Evolutionary conservation across 2,113 vertebrate species (phyloP).

Genomic region (Mustela lutreola): DNA sequence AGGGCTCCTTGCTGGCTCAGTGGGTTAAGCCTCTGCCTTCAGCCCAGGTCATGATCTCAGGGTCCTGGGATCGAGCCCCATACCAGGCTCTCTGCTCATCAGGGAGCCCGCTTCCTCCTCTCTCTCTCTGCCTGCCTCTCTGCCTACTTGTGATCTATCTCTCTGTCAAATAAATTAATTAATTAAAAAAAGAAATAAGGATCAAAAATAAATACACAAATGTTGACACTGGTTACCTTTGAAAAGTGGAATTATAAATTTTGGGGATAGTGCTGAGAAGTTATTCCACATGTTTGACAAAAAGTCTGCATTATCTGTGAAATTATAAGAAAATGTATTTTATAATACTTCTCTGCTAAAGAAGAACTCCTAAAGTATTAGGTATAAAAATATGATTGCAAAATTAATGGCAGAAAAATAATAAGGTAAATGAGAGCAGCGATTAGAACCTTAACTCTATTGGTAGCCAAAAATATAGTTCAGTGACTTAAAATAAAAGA

Average conservation of each 20-base stretch:
- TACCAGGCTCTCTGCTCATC: too few relatives aligned
- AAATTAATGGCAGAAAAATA: slow-evolving; percentile 19
- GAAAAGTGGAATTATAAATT: neutral
- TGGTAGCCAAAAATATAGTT: neutral
- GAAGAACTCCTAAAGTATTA: neutral
- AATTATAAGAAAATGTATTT: neutral
- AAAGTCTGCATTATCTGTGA: neutral
- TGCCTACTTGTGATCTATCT: too few relatives aligned
- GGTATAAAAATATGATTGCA: neutral
- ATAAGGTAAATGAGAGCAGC: neutral
- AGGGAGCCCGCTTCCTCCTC: too few relatives aligned
- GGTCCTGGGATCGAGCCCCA: too few relatives aligned
- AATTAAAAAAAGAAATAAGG: neutral
- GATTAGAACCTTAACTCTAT: neutral
- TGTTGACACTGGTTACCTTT: neutral
- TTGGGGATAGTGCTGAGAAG: neutral
- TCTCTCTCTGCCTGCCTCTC: too few relatives aligned
- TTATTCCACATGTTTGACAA: neutral
- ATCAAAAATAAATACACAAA: neutral
- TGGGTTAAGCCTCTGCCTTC: too few relatives aligned
- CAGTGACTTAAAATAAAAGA: neutral
- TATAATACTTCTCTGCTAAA: neutral
- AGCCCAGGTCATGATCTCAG: too few relatives aligned
- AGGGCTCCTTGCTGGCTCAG: too few relatives aligned
- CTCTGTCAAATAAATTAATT: too few relatives aligned